Conservation (phyloP, 2,797 vertebrate genomes). For the Onychomys leucogaster region DNA sequence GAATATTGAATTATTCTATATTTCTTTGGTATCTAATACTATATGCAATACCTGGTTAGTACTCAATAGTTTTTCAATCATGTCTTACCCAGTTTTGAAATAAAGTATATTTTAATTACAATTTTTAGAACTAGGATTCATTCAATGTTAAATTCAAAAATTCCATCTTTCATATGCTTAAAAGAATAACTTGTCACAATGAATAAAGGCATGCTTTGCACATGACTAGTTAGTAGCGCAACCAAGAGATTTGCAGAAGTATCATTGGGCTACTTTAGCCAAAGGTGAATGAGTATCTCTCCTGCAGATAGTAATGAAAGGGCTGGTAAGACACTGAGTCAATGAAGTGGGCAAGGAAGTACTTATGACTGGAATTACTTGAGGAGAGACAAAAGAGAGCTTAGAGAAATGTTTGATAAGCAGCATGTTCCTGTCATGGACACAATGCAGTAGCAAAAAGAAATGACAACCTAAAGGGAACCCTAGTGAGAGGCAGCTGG, state of each 20-base stretch:
- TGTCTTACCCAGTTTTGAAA: not conserved
- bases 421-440: conserved; percentile 29
- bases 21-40: not conserved
- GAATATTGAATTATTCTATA: not conserved
- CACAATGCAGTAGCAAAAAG: conserved; percentile 39
- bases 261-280: not conserved
- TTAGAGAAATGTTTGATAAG: conserved; percentile 45
- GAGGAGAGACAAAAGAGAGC: conserved; percentile 29
- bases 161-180: not conserved
- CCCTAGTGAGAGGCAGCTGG: conserved; percentile 67
- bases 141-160: not conserved
- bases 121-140: conserved; percentile 22
- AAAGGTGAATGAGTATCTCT: not conserved
- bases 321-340: not conserved
- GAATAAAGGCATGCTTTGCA: conserved; percentile 18
- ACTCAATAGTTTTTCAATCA: conserved; percentile 6
- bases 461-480: conserved; percentile 71
- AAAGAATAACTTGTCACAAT: not conserved
- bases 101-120: not conserved
- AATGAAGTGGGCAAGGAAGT: conserved; percentile 34
- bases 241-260: not conserved
- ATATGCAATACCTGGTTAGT: not conserved
- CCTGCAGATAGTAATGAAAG: not conserved
- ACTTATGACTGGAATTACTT: not conserved
- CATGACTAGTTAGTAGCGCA: not conserved